phyloP scores from a whole-genome alignment of 2,888 invertebrate species.

The Digitonthophagus gazella region DNA sequence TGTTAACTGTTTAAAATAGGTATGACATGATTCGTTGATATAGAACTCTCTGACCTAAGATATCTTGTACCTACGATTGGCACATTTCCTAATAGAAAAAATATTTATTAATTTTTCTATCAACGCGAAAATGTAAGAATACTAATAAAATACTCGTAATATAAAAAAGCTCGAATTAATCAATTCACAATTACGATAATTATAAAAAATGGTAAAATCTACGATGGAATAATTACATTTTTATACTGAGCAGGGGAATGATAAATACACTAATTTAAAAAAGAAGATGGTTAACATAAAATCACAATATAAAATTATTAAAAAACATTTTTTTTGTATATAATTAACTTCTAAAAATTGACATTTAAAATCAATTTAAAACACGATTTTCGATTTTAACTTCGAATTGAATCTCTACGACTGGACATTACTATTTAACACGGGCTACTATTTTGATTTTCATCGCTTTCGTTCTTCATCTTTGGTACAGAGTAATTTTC shows the following conservation, averaged over 20 bases:
- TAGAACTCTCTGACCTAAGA: constrained; percentile 7
- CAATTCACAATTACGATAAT: background rate
- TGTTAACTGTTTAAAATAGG: too few relatives aligned
- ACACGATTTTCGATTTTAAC: constrained; percentile 2
- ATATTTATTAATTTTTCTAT: constrained; percentile 15
- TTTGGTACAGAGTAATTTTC: constrained; percentile 50
- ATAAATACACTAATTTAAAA: constrained; percentile 6
- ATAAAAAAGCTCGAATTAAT: background rate
- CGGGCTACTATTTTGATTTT: constrained; percentile 26
- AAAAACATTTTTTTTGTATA: background rate
- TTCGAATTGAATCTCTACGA: background rate
- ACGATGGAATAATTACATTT: constrained; percentile 3
- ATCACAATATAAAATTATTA: constrained; percentile 4
- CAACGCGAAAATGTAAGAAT: background rate
- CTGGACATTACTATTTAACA: too few relatives aligned
- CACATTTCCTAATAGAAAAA: constrained; percentile 25
- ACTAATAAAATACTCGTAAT: constrained; percentile 6
- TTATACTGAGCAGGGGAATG: constrained; percentile 13
- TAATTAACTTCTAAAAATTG: background rate
- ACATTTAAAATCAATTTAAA: constrained; percentile 4
- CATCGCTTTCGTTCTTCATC: constrained; percentile 40
- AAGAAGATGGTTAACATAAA: constrained; percentile 14
- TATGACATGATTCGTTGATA: constrained; percentile 21
- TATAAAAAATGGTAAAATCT: constrained; percentile 13
- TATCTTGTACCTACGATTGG: constrained; percentile 20